These are phyloP conservation scores for Carapus acus DNA, from an alignment of 2,797 vertebrate genomes.

Conservation along the genomic window DNA sequence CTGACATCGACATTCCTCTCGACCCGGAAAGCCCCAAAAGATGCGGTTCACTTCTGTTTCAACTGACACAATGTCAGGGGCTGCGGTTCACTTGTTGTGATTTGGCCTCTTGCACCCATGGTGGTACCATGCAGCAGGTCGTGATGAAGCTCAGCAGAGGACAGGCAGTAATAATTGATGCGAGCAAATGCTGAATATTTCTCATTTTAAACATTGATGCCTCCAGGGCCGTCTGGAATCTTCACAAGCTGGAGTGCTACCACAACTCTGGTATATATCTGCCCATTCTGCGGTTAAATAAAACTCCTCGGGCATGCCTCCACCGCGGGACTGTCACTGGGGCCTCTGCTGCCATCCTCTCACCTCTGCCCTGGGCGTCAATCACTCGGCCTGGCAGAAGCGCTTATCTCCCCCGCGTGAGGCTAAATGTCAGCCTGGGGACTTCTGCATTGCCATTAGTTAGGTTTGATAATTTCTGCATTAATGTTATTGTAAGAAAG, in stretches of 20 bases:
- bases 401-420: conserved; percentile 53
- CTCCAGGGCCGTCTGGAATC: conserved; percentile 33
- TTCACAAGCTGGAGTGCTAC: conserved; percentile 31
- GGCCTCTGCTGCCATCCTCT: conserved; percentile 18
- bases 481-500: conserved; percentile 58
- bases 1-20: conserved; percentile 43
- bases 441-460: conserved; percentile 57
- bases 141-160: conserved; percentile 4
- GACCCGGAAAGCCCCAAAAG: conserved; percentile 26
- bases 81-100: conserved; percentile 19
- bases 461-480: conserved; percentile 59
- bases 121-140: not conserved
- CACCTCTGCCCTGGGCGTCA: conserved; percentile 31
- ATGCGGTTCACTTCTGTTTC: conserved; percentile 19
- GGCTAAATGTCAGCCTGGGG: conserved; percentile 59
- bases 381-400: conserved; percentile 45
- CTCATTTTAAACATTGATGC: conserved; percentile 47
- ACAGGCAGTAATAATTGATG: conserved; percentile 51
- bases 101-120: conserved; percentile 11
- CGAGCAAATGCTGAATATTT: conserved; percentile 30
- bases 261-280: conserved; percentile 35
- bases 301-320: conserved; percentile 28
- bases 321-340: conserved; percentile 19
- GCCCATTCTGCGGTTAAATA: conserved; percentile 37
- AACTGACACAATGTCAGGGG: conserved; percentile 14